Base-by-base conservation (phyloP, 2,113 vertebrate species). In the Desmodus rotundus region DNA sequence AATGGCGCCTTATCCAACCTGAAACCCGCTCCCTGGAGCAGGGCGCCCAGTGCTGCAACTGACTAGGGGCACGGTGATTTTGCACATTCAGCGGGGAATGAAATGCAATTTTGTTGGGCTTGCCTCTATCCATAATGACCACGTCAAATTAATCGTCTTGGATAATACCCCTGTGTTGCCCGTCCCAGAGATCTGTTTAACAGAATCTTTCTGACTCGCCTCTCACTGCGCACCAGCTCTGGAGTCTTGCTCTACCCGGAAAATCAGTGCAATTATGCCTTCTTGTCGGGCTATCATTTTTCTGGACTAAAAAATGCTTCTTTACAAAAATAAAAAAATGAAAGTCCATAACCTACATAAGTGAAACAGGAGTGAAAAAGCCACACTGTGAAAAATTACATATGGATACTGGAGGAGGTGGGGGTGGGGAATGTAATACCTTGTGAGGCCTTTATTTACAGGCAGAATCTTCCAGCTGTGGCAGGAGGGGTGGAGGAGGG, bases 171-270 rank as follows among this genome's bases (percentile, higher is more conserved):
- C 98, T 98, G 99, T 99, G 99, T 99, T 99, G 99, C 98, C 99
- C 98, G 98, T 99, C 99, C 99, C 99, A 98, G 99, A 98, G 99
- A 98, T n/a, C n/a, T 98, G 97, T 99, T 99, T 99, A 99, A 99
- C 99, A 99, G 99, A 99, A 99, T 99, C 99, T 99, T 99, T 99
- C 99, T 99, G 99, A 99, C 99, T 99, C 99, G 98, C 99, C 99
- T 98, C 99, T 99, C 96, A 97, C 98, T 96, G 98, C 98, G 98
- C 99, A 99, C 99, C 99, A 99, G 99, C 99, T 98, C 98, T 98
- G 99, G 98, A 99, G 99, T 99, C 98, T 98, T 98, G 98, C 98
- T 98, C 98, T 99, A 99, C 99, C 99, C 98, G 97, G 99, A 98
- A 99, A 99, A 99, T 99, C 99, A 98, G 99, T 98, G 99, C 98